Conservation (phyloP, 2,797 vertebrate species). For the Spizella passerina region DNA sequence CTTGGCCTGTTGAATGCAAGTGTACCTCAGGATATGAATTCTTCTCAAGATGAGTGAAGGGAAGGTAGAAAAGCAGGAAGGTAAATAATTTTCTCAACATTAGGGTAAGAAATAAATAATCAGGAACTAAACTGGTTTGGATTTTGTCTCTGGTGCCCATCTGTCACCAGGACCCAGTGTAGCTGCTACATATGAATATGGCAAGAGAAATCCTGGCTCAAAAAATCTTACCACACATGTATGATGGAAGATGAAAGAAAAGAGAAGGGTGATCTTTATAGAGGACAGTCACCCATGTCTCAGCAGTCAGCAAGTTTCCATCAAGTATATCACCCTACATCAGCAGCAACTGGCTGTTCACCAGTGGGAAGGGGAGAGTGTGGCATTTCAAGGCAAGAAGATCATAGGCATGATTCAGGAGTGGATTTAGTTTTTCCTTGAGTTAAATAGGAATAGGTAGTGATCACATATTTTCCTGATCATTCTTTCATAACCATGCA, state of each 20-base stretch:
- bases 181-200: background rate
- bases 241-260: background rate
- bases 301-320: background rate
- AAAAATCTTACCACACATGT: background rate
- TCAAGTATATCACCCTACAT: background rate
- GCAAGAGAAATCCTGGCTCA: background rate
- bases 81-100: background rate
- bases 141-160: background rate
- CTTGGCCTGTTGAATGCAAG: background rate
- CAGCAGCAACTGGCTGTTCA: background rate
- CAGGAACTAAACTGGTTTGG: background rate
- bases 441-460: background rate
- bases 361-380: background rate
- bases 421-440: background rate
- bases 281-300: background rate
- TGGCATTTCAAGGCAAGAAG: background rate
- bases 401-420: background rate
- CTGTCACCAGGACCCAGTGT: background rate
- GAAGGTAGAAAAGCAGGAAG: background rate
- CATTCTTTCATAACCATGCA: background rate
- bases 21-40: background rate
- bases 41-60: background rate
- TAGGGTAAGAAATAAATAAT: background rate
- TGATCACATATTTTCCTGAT: background rate
- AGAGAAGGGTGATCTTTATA: background rate